Evolutionary conservation across 2,113 vertebrate species (phyloP), one percentile per base, ranked within the genome.

Genomic region (Aptenodytes patagonicus): DNA sequence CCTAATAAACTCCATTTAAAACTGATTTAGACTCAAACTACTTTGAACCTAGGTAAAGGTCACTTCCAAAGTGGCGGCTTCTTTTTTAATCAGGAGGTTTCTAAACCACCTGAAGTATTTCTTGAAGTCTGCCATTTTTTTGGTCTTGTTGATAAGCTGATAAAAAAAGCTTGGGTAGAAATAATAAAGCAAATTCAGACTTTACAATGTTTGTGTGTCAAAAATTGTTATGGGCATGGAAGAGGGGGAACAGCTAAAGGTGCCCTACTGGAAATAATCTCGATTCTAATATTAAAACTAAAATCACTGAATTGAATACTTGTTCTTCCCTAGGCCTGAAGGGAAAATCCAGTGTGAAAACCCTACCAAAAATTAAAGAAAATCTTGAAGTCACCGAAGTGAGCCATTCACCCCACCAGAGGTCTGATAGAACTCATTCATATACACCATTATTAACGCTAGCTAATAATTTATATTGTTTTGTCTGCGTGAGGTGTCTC

Each of bases 281-380:
- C 19, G 52, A 70, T 54, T 79, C 17, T 73, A 36, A 38, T 44
- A 18, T 6, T 82, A 54, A 75, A 82, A 60, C 75, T 69, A 38
- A 61, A 31, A 10, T 75, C 54, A 38, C 36, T 84, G 49, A 89
- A 44, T 11, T 36, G 52, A 54, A 36, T 87, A 9, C 32, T 82
- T 55, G 7, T 16, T 76, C 26, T 93, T 51, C 32, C 54, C 12
- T 87, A 98, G 98, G 84, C 13, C 15, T 2, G 29, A 94, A 79
- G 72, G 83, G 69, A 52, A 95, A 71, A 17, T 19, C 25, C 13
- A 3, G 4, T 57, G 70, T 36, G 42, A 96, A 46, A 34, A 34
- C 36, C 4, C 58, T 98, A 76, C 78, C 44, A 47, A 93, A 94
- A 87, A 97, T 98, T 26, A 61, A 62, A 6, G 98, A 98, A 94